Conservation (phyloP, 2,797 vertebrate genomes). For the Carduelis carduelis region DNA sequence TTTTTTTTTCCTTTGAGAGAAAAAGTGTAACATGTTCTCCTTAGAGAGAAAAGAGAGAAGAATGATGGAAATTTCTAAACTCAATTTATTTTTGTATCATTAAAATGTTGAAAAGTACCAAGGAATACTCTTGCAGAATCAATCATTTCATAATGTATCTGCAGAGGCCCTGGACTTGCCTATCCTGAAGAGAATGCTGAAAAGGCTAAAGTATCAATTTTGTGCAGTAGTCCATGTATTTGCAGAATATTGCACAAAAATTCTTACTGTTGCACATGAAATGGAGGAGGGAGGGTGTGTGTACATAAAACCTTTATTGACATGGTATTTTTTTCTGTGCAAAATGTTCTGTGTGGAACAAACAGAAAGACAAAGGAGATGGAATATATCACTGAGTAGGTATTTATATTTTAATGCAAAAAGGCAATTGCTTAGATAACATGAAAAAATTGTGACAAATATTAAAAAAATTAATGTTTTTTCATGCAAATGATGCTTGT, state of each 20-base stretch:
- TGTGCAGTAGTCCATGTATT: neutral
- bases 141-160: conserved; percentile 42
- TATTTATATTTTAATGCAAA: neutral
- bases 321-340: neutral
- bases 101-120: conserved; percentile 3
- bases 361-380: neutral
- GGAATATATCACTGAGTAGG: neutral
- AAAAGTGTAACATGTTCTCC: neutral
- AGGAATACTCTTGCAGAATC: conserved; percentile 19
- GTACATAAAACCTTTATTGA: neutral
- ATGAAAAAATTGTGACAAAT: neutral
- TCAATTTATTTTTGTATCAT: conserved; percentile 15
- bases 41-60: neutral
- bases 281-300: neutral
- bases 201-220: conserved; percentile 27
- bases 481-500: neutral
- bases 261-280: neutral
- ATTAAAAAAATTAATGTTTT: neutral
- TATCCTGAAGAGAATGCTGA: neutral
- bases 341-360: neutral
- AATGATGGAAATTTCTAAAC: conserved; percentile 39
- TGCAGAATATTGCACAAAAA: neutral
- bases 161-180: neutral
- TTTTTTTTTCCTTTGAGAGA: neutral
- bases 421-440: neutral